Evolutionary conservation across 2,797 vertebrate species (phyloP).

Genomic region (Botia kubotai): DNA sequence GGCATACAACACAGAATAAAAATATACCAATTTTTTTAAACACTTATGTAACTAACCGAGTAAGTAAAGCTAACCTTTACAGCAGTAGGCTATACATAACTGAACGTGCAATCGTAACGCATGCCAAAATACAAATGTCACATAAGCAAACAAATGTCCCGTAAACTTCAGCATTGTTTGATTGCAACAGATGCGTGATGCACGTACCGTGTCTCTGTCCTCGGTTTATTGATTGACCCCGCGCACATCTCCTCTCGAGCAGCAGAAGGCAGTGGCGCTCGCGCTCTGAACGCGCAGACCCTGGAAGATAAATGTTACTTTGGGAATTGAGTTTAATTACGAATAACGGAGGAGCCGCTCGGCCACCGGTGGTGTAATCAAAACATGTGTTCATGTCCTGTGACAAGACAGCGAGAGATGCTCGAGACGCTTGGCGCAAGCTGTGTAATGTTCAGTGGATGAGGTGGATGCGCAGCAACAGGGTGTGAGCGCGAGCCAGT

Average conservation of each 20-base stretch:
- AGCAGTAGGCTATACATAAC: background rate
- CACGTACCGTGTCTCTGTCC: slow-evolving; percentile 82
- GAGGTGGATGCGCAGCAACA: slow-evolving; percentile 17
- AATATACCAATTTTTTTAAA: background rate
- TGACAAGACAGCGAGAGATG: slow-evolving; percentile 62
- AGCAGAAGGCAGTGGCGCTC: slow-evolving; percentile 76
- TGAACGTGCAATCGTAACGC: background rate
- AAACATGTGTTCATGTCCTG: slow-evolving; percentile 71
- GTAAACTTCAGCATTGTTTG: slow-evolving; percentile 36
- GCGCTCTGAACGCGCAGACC: slow-evolving; percentile 74
- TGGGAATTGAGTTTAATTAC: slow-evolving; percentile 88
- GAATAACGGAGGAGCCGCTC: slow-evolving; percentile 80
- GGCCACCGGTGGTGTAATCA: slow-evolving; percentile 72
- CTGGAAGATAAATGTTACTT: slow-evolving; percentile 87
- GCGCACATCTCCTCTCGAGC: slow-evolving; percentile 75
- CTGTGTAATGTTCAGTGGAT: background rate
- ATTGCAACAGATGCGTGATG: slow-evolving; percentile 55
- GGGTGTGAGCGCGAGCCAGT: background rate
- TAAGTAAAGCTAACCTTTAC: slow-evolving; percentile 12
- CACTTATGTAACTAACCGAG: background rate
- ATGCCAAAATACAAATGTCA: slow-evolving; percentile 22
- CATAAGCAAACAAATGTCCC: slow-evolving; percentile 23
- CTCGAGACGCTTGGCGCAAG: slow-evolving; percentile 2
- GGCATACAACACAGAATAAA: background rate
- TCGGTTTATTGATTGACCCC: slow-evolving; percentile 86